Percentiles rank a stretch among this genome's conserved stretches.
phyloP scores from a whole-genome alignment of 2,113 vertebrate species.

The Phyllostomus discolor region DNA sequence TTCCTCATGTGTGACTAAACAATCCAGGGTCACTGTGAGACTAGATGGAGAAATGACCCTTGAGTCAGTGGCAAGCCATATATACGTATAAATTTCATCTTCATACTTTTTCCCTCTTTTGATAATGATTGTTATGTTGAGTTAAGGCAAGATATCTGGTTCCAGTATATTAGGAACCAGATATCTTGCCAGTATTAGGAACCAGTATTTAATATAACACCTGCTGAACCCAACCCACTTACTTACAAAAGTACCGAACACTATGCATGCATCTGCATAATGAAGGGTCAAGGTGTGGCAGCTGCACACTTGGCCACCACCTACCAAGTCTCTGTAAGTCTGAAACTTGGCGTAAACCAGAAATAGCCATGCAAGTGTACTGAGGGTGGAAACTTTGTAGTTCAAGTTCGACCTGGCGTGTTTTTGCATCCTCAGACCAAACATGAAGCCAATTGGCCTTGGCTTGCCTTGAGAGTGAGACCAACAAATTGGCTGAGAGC shows the following conservation, averaged over 20 bases:
- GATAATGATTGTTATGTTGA: neutral
- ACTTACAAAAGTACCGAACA: neutral
- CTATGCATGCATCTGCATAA: neutral
- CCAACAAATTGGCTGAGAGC: neutral
- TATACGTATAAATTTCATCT: neutral
- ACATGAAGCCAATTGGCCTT: neutral
- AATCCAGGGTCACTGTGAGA: neutral
- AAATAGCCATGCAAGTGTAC: neutral
- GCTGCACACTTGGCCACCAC: neutral
- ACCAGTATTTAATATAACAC: neutral
- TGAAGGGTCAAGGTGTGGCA: neutral
- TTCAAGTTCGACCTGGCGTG: neutral
- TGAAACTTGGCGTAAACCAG: neutral
- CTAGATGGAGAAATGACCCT: neutral
- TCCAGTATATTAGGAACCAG: too few species aligned
- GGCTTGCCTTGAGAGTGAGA: neutral
- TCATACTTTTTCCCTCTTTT: neutral
- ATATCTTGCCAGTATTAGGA: neutral
- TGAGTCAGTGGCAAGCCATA: neutral
- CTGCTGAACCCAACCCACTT: neutral
- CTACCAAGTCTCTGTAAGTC: neutral
- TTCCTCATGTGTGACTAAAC: neutral
- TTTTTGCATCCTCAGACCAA: neutral
- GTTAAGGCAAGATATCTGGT: neutral
- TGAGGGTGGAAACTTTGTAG: neutral